Base-by-base conservation (phyloP, 1,140 invertebrate species). In the Doryteuthis pealeii region DNA sequence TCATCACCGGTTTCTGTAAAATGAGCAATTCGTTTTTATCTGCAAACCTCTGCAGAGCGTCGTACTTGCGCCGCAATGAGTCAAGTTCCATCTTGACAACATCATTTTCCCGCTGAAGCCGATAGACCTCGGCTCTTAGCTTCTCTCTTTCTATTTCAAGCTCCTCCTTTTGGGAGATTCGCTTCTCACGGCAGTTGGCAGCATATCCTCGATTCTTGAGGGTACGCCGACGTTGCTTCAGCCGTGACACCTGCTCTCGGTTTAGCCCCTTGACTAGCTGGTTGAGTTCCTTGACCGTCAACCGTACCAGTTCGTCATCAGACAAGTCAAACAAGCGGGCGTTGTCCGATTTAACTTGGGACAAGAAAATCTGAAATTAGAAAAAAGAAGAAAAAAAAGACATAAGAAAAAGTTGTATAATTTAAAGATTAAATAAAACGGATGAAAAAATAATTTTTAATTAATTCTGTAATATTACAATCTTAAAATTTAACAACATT, bases 171-270 rank as follows among this genome's bases (percentile, higher is more conserved):
- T 88, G 87, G 2, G 85, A 83, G 30, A 87, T 79, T 45, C 88
- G 80, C 71, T 87, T 88, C 73, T 87, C 85, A 10, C 98, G 92
- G 87, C 98, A 99, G 87, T 98, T 99, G 83, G 99, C 96, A 32
- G 98, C 98, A 90, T 99, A 99, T 2, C 97, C 97, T 18, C 98
- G 92, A 88, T 99, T 99, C 89, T 99, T 99, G 26, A 99, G 90
- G 14, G 98, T 99, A 77, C 98, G 91, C 35, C 98, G 89, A 85
- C 98, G 97, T 88, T 99, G 97, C 89, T 99, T 99, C 74, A 99
- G 88, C 62, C 94, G 92, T 15, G 94, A 92, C 1, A 99, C 93
- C 84, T 96, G 94, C 83, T 98, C 96, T 26, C 95, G 89, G 0
- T 95, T 93, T 83, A 92, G 93, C 10, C 96, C 96, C 84, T 98